Evolutionary conservation across 1,140 invertebrate species (phyloP).

Genomic region (Cecropterus lyciades): DNA sequence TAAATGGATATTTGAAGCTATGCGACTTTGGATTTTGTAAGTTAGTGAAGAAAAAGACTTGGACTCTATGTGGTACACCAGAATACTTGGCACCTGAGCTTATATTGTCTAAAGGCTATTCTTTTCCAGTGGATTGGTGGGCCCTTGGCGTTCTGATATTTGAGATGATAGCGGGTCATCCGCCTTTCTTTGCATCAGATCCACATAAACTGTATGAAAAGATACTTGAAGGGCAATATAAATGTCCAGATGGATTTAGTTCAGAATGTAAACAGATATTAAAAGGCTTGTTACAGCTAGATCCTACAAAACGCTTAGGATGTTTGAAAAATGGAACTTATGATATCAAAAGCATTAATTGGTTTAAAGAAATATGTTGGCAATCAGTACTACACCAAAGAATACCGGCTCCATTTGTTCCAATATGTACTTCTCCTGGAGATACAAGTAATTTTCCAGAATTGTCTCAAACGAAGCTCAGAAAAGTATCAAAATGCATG

Average conservation of each 20-base stretch:
- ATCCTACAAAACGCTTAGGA: slow-evolving; percentile 94
- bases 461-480: slow-evolving; percentile 52
- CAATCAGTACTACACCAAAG: slow-evolving; percentile 92
- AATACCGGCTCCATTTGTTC: slow-evolving; percentile 90
- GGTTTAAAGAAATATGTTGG: slow-evolving; percentile 93
- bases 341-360: slow-evolving; percentile 88
- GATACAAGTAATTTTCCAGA: slow-evolving; percentile 94
- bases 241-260: slow-evolving; percentile 87
- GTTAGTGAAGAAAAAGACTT: slow-evolving; percentile 93
- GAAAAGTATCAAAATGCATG: slow-evolving; percentile 50
- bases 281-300: slow-evolving; percentile 92
- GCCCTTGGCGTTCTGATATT: slow-evolving; percentile 95
- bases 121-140: slow-evolving; percentile 98
- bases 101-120: slow-evolving; percentile 97
- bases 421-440: slow-evolving; percentile 86
- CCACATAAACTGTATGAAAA: slow-evolving; percentile 95
- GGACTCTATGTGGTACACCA: slow-evolving; percentile 98
- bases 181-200: slow-evolving; percentile 92
- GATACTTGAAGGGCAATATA: slow-evolving; percentile 90
- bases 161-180: slow-evolving; percentile 91
- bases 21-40: slow-evolving; percentile 98
- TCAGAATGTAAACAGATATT: slow-evolving; percentile 93
- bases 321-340: slow-evolving; percentile 92
- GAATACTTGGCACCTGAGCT: slow-evolving; percentile 98
- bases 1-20: slow-evolving; percentile 92